Percentiles rank a stretch among this genome's conserved stretches.
phyloP scores from a whole-genome alignment of 2,888 invertebrate genomes.

The Dromius quadrimaculatus region DNA sequence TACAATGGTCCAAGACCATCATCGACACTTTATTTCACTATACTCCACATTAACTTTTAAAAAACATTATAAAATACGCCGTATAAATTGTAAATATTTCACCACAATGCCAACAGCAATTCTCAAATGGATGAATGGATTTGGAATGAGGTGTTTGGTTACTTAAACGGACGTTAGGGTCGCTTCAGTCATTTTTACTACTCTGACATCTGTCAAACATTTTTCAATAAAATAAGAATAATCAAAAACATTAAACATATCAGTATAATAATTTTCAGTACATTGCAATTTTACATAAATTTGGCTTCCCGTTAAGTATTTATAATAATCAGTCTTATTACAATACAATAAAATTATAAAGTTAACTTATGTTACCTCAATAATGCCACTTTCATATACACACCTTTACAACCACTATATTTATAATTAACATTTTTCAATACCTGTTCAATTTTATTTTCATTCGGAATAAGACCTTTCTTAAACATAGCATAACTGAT shows the following conservation, averaged over 20 bases:
- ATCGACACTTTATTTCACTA: conserved; percentile 64
- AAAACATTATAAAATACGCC: conserved; percentile 51
- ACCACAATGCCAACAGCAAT: conserved; percentile 26
- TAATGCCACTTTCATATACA: conserved; percentile 43
- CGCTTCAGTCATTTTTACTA: conserved; percentile 11
- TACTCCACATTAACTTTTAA: conserved; percentile 62
- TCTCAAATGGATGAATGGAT: conserved; percentile 40
- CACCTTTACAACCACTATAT: conserved; percentile 48
- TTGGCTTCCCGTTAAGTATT: too few species aligned
- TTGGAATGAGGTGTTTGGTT: conserved; percentile 39
- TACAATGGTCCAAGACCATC: conserved; percentile 68
- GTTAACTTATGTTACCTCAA: conserved; percentile 12
- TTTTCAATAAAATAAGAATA: too few species aligned
- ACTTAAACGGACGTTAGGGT: conserved; percentile 48
- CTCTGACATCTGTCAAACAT: conserved; percentile 32
- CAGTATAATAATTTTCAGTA: too few species aligned
- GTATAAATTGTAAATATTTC: conserved; percentile 33
- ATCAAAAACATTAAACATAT: too few species aligned
- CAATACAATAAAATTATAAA: not conserved
- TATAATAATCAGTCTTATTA: conserved; percentile 19
- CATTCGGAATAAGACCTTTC: conserved; percentile 24
- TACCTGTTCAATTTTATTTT: conserved; percentile 21
- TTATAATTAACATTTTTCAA: conserved; percentile 42
- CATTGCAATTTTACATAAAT: too few species aligned
- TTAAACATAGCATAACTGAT: conserved; percentile 35